These are phyloP conservation scores for Dissostichus mawsoni DNA, from an alignment of 2,113 vertebrate genomes.

Conservation along the genomic window DNA sequence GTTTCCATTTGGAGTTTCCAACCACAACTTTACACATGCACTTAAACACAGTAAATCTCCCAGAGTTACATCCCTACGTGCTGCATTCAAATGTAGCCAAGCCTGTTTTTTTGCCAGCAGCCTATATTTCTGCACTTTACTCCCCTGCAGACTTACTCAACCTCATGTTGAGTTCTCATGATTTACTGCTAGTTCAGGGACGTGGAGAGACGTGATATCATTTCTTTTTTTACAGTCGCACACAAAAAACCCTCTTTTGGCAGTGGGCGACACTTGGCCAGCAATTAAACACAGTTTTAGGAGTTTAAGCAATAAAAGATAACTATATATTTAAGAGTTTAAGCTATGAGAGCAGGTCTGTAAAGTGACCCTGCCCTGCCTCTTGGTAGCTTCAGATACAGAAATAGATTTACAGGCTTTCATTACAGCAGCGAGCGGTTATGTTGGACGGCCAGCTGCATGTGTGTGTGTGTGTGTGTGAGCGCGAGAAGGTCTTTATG, in stretches of 20 bases:
- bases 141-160: constrained; percentile 4
- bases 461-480: constrained; percentile 12
- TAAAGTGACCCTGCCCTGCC: constrained; percentile 71
- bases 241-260: constrained; percentile 20
- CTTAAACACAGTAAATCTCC: not conserved
- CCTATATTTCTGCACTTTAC: not conserved
- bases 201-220: constrained; percentile 55
- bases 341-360: constrained; percentile 61
- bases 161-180: constrained; percentile 5
- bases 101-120: not conserved
- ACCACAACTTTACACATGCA: not conserved
- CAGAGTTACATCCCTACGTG: not conserved
- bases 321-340: constrained; percentile 66
- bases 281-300: constrained; percentile 52
- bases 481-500: constrained; percentile 19
- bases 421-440: constrained; percentile 76
- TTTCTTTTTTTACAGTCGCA: constrained; percentile 35
- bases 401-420: constrained; percentile 82
- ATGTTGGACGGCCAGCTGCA: constrained; percentile 59
- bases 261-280: constrained; percentile 47
- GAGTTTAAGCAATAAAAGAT: constrained; percentile 62
- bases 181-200: constrained; percentile 28
- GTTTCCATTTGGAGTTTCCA: not conserved
- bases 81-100: not conserved
- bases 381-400: constrained; percentile 64